Evolutionary conservation across 2,797 vertebrate species (phyloP).

Genomic region (Sitta carolinensis): DNA sequence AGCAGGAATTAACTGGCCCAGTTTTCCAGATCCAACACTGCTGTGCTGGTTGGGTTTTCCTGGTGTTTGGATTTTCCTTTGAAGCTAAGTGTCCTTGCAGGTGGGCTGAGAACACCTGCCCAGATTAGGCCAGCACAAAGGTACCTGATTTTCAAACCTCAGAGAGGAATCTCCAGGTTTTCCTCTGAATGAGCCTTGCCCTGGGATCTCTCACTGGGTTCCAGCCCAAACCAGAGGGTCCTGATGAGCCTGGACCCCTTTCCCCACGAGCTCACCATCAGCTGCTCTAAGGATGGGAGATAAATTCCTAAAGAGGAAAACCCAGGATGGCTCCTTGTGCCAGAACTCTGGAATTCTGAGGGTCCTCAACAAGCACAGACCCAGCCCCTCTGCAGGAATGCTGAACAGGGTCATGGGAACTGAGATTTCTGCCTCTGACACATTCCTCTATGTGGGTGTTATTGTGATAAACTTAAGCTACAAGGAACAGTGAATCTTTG

Average conservation of each 20-base stretch:
- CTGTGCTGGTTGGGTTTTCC: not conserved
- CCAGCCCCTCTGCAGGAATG: fast-evolving
- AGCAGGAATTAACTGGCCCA: fast-evolving
- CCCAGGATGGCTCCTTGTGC: too few species aligned
- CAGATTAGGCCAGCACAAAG: not conserved
- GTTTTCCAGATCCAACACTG: fast-evolving
- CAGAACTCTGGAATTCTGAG: not conserved
- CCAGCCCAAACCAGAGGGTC: not conserved
- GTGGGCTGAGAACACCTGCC: not conserved
- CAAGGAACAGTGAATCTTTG: not conserved
- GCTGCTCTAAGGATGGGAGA: fast-evolving
- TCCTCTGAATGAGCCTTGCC: not conserved
- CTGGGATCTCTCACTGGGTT: not conserved
- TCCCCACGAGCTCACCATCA: fast-evolving
- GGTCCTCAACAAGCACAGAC: not conserved
- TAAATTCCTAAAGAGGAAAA: not conserved
- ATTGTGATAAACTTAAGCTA: not conserved
- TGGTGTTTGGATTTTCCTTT: not conserved
- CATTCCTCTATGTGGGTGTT: fast-evolving
- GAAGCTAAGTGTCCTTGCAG: not conserved
- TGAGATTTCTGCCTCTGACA: not conserved
- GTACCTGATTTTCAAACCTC: not conserved
- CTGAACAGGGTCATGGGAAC: fast-evolving
- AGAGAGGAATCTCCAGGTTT: not conserved
- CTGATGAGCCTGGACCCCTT: not conserved